phyloP scores from a whole-genome alignment of 2,888 invertebrate species.

The Trissolcus japonicus region DNA sequence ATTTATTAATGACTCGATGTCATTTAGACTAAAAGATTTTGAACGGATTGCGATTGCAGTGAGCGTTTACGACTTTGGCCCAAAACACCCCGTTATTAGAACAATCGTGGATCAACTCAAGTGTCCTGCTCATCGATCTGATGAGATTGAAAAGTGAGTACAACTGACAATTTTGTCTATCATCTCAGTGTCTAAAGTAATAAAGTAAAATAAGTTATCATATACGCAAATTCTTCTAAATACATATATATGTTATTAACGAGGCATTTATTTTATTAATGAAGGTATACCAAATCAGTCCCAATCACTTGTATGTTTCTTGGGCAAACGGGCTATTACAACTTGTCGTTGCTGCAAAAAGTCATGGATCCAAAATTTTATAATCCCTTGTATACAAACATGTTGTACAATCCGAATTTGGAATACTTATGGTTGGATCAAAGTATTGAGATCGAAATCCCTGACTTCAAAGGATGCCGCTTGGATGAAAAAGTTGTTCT shows the following conservation, averaged over 20 bases:
- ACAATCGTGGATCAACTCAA: slow-evolving; percentile 77
- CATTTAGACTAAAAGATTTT: slow-evolving; percentile 83
- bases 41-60: slow-evolving; percentile 83
- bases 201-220: no score
- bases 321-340: slow-evolving; percentile 58
- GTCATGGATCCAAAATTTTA: slow-evolving; percentile 80
- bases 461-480: slow-evolving; percentile 79
- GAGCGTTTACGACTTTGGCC: slow-evolving; percentile 80
- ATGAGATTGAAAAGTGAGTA: slow-evolving; percentile 78
- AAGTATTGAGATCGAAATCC: slow-evolving; percentile 80
- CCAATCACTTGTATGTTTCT: slow-evolving; percentile 55
- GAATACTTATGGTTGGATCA: slow-evolving; percentile 82
- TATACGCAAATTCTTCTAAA: no score
- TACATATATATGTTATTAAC: not conserved
- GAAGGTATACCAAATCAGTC: slow-evolving; percentile 59
- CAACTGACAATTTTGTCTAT: no score
- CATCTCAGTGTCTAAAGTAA: no score
- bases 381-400: slow-evolving; percentile 77
- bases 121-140: slow-evolving; percentile 77
- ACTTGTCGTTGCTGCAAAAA: slow-evolving; percentile 78
- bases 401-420: slow-evolving; percentile 76
- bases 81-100: slow-evolving; percentile 76
- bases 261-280: not conserved
- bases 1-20: slow-evolving; percentile 75
- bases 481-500: slow-evolving; percentile 74